Evolutionary conservation across 2,113 vertebrate genomes (phyloP), one percentile per base, ranked within the genome.

Genomic region (Monopterus albus): DNA sequence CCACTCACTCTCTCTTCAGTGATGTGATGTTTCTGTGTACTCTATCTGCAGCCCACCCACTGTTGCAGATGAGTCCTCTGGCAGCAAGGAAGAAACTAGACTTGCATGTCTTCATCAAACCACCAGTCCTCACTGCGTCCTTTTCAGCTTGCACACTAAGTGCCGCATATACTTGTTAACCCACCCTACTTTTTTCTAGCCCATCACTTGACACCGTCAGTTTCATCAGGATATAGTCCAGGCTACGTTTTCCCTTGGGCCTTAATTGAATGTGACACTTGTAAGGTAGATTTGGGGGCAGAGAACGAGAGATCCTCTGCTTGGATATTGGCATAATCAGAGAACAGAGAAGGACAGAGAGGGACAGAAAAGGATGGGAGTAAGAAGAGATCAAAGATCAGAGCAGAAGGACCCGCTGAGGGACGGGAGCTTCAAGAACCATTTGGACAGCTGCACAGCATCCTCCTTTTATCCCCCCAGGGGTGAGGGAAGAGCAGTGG

Each of bases 351-450:
- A n/a, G n/a, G n/a, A n/a, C n/a, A n/a, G n/a, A n/a, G n/a, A n/a
- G n/a, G n/a, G 76, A 47, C 45, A 49, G 58, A 61, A 64, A 38
- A 61, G 68, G 74, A 75, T 42, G 13, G 51, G 74, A 79, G 81
- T 68, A 79, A 66, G 61, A 75, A 15, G 45, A 36, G 63, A n/a
- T n/a, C n/a, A n/a, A n/a, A n/a, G 65, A 84, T 81, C 70, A 43
- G 58, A 68, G 51, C 20, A 45, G 43, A 43, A 35, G 36, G 40
- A 49, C 36, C 47, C 20, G 42, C 45, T 76, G 81, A 85, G 70
- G 53, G 64, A 69, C 38, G 17, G 40, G 36, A 71, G 47, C 76
- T 50, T 57, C 59, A 31, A 55, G 39, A 75, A 63, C 46, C 56
- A 50, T 51, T 50, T 25, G 38, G 60, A 36, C 25, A 21, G 28